Base-by-base conservation (phyloP, 2,888 invertebrate genomes). In the Caenorhabditis plicata region DNA sequence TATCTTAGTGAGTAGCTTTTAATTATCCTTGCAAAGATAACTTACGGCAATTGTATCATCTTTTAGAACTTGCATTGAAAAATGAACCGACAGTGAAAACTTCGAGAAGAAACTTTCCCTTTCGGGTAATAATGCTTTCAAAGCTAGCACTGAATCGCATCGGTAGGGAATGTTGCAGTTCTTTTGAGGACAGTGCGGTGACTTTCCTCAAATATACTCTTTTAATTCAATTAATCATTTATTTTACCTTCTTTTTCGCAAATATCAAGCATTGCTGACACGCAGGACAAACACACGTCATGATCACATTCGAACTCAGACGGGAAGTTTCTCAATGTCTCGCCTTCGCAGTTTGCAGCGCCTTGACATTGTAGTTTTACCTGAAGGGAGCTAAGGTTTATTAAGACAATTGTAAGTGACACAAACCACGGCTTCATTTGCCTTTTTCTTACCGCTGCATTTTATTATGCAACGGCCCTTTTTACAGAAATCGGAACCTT, bases 231-330 rank as follows among this genome's bases (percentile, higher is more conserved):
- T n/a, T n/a, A n/a, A n/a, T n/a, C n/a, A n/a, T n/a, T n/a, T n/a
- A n/a, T n/a, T n/a, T n/a, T n/a, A 20, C 60, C 61, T 32, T 13
- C 49, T 32, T 48, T 55, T 35, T 66, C 64, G 42, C 71, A 71
- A 36, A 65, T 68, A 39, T 61, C 62, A 32, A 74, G 53, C 48
- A 62, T 68, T 19, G 44, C 26, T 33, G 51, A 53, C 33, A 74
- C 43, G 41, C 74, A 74, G 15, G 42, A 44, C 7, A 71, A 20
- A 47, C 74, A 74, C 9, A 71, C 67, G 9, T 68, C 69, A 43
- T 74, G 74, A n/a, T 74, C 74, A 46, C 74, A 74, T 40, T 74
- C 74, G 22, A 54, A 52, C 41, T 72, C 74, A 22, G 72, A 71
- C 17, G 74, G 74, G 32, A 74, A 74, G 42, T 73, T 73, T 13